Base-by-base conservation (phyloP, 2,797 vertebrate species). In the Epinephelus malabaricus region DNA sequence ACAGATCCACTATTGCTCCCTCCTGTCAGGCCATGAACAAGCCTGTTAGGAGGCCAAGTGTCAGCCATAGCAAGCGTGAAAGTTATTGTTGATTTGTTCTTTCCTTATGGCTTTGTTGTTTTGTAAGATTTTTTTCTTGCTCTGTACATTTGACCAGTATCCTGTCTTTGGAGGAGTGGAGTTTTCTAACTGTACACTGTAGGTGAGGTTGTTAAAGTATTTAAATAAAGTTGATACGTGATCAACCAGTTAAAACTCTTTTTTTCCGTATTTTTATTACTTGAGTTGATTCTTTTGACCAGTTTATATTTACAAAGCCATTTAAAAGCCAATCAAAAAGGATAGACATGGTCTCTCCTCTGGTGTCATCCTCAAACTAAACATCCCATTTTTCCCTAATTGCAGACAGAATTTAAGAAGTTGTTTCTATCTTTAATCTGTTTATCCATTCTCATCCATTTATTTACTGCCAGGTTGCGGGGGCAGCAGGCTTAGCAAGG, bases 151-250 rank as follows among this genome's bases (percentile, higher is more conserved):
- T 82, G 83, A 90, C 86, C 73, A 84, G 83, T 89, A 89, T 86
- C 86, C 84, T 83, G 79, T 89, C 89, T 90, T 77, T 78, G 76
- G 84, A 91, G 85, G 86, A 88, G 79, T 88, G 83, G 87, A 84
- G 83, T 95, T 95, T 95, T 95, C 94, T 95, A 95, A 95, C 90
- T 92, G 87, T 95, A 92, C 90, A 88, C 91, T 95, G 89, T 95
- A 91, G 93, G 91, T 92, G 92, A 95, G 89, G 89, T 87, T 94
- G 92, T 95, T 79, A 88, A 93, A 89, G 70, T 92, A 95, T 94
- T 95, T 95, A 94, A 96, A 96, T 96, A 96, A 96, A 96, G 92
- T 89, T 91, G 86, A 91, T 87, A 88, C 55, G 71, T 82, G 82
- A 89, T 92, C 89, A 90, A 89, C 88, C 75, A 78, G 25, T 79